Evolutionary conservation across 2,113 vertebrate genomes (phyloP).

Genomic region (Clarias magur): DNA sequence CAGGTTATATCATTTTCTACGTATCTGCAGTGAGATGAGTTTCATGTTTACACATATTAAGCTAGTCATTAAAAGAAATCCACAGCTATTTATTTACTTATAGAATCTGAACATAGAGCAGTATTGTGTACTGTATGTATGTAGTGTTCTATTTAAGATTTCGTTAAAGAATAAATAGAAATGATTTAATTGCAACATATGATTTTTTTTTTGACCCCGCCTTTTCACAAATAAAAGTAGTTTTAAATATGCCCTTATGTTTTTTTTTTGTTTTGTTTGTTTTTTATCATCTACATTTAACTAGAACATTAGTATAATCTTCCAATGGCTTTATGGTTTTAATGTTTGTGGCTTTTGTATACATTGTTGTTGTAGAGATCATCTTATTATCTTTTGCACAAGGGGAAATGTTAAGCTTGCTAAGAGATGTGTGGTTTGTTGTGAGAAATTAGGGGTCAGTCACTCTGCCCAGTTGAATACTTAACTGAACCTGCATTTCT

Average conservation of each 20-base stretch:
- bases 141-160: conserved; percentile 51
- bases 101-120: conserved; percentile 2
- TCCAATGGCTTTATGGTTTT: too few relatives aligned
- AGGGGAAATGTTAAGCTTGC: conserved; percentile 36
- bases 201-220: conserved; percentile 47
- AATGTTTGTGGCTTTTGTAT: background rate
- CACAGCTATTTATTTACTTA: conserved; percentile 67
- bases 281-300: background rate
- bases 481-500: conserved; percentile 54
- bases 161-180: conserved; percentile 36
- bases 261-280: background rate
- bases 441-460: conserved; percentile 40
- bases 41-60: conserved; percentile 25
- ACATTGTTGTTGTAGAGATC: background rate
- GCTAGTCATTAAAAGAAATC: conserved; percentile 24
- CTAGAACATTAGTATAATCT: background rate
- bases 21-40: conserved; percentile 21
- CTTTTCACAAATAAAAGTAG: conserved; percentile 5
- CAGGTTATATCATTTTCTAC: conserved; percentile 34
- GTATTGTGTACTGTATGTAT: conserved; percentile 39
- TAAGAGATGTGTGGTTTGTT: conserved; percentile 32
- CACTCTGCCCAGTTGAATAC: conserved; percentile 41
- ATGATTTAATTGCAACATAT: conserved; percentile 1
- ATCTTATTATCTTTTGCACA: background rate
- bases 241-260: background rate